Evolutionary conservation across 2,888 invertebrate genomes (phyloP).

Genomic region (Machimus atricapillus): DNA sequence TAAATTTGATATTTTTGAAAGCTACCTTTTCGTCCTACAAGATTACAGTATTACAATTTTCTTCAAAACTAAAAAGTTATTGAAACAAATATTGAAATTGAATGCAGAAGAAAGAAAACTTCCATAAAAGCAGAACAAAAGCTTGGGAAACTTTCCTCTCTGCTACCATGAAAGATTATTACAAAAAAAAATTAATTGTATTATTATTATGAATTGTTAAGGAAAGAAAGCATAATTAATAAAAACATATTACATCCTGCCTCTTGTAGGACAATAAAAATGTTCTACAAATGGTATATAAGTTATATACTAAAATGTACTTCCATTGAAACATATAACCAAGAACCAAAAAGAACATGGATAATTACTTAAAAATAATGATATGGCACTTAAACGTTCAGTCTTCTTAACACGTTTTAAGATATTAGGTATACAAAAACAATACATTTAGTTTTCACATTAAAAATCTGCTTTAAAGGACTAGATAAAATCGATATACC

Average conservation of each 20-base stretch:
- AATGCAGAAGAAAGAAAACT: neutral
- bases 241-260: neutral
- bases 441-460: neutral
- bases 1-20: neutral
- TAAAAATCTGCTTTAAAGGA: neutral
- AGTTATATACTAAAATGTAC: neutral
- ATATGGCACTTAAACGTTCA: neutral
- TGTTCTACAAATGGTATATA: neutral
- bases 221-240: neutral
- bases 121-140: neutral
- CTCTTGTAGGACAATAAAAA: neutral
- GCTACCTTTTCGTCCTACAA: neutral
- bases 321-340: neutral
- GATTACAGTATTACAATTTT: neutral
- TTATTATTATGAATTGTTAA: neutral
- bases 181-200: no score
- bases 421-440: neutral
- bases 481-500: neutral
- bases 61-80: neutral
- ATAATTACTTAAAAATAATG: neutral
- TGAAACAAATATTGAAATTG: neutral
- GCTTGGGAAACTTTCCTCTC: neutral
- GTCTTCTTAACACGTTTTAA: neutral
- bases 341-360: neutral
- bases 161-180: no score